phyloP scores from a whole-genome alignment of 1,140 invertebrate genomes.

The Caenorhabditis elegans region DNA sequence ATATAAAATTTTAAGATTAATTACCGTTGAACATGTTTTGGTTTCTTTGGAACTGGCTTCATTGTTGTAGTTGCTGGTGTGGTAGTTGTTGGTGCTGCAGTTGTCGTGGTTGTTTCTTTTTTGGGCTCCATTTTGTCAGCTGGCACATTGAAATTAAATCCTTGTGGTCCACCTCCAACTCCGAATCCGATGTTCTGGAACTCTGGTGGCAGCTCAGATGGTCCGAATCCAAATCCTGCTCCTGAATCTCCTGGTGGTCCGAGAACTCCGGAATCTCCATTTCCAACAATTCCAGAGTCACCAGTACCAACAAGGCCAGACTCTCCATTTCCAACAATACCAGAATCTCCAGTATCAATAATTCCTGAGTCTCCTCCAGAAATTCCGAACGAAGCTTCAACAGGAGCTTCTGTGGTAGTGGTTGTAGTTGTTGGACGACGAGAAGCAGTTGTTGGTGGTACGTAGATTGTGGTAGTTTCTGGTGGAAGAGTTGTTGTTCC shows the following conservation, averaged over 20 bases:
- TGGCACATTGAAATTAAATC: neutral
- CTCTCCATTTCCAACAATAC: neutral
- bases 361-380: constrained; percentile 10
- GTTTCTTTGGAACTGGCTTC: constrained; percentile 12
- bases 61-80: neutral
- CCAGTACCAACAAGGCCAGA: neutral
- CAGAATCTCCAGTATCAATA: constrained; percentile 11
- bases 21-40: constrained; percentile 36
- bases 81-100: neutral
- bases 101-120: neutral
- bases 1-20: neutral
- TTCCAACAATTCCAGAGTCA: neutral
- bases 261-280: neutral
- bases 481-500: constrained; percentile 34
- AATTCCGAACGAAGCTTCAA: neutral
- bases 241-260: constrained; percentile 27
- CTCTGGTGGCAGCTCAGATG: constrained; percentile 42
- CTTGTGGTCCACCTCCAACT: constrained; percentile 31
- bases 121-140: neutral
- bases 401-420: constrained; percentile 10
- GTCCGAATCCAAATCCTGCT: constrained; percentile 43
- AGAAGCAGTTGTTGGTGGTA: constrained; percentile 9
- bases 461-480: constrained; percentile 4
- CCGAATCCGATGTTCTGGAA: constrained; percentile 36
- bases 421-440: neutral